These are phyloP conservation scores for Exaiptasia diaphana DNA, from an alignment of 64 coral and sea anemone species.

Conservation along the genomic window DNA sequence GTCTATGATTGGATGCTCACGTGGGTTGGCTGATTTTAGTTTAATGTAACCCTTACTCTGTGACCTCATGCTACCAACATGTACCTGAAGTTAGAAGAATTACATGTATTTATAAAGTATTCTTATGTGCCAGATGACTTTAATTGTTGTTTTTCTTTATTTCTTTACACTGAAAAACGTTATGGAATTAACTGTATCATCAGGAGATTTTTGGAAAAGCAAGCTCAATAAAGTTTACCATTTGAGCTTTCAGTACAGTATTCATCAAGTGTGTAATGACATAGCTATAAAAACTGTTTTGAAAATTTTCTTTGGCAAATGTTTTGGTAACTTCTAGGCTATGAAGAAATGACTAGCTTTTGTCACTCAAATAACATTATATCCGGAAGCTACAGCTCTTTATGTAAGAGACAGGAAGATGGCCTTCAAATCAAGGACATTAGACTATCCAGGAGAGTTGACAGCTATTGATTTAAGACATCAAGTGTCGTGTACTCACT, in stretches of 20 bases:
- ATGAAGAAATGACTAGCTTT: too few species aligned
- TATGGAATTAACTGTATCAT: not conserved
- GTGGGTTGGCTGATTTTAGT: constrained; percentile 57
- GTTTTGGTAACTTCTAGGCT: too few species aligned
- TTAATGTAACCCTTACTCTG: constrained; percentile 82
- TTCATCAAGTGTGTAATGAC: not conserved
- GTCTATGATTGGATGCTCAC: constrained; percentile 76
- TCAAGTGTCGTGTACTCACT: constrained; percentile 19
- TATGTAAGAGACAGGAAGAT: too few species aligned
- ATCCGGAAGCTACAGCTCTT: too few species aligned
- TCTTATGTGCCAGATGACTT: not conserved
- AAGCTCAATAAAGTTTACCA: too few species aligned
- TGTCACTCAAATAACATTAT: too few species aligned
- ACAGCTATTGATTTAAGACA: too few species aligned
- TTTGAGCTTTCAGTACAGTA: not conserved
- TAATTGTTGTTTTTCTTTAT: not conserved
- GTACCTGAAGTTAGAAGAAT: constrained; percentile 18
- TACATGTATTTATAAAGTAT: not conserved
- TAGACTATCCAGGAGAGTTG: too few species aligned
- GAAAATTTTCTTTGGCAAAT: too few species aligned
- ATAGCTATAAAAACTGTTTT: too few species aligned
- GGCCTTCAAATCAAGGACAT: too few species aligned
- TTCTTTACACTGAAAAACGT: not conserved
- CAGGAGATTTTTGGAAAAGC: not conserved
- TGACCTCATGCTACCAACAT: constrained; percentile 75